These are phyloP conservation scores for Gallinago jamesoni DNA, from an alignment of 2,113 vertebrate genomes.

Conservation along the genomic window DNA sequence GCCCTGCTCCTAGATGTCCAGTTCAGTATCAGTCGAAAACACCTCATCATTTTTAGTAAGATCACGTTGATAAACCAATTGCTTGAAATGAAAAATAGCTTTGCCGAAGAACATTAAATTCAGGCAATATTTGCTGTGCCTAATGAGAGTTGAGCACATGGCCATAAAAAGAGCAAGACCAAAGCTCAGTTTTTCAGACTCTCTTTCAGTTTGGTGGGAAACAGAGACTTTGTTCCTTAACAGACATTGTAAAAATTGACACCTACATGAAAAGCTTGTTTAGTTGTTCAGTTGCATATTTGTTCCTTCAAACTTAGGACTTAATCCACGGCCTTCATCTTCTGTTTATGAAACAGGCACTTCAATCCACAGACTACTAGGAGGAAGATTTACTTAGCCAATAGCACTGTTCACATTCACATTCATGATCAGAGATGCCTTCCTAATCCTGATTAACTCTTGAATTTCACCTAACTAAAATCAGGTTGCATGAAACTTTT, in stretches of 20 bases:
- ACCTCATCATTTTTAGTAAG: neutral
- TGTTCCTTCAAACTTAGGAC: neutral
- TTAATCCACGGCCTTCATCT: neutral
- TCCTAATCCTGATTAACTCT: neutral
- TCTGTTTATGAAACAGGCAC: neutral
- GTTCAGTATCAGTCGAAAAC: neutral
- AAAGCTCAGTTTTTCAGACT: neutral
- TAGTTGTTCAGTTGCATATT: neutral
- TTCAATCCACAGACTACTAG: neutral
- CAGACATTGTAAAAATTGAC: neutral
- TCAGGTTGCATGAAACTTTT: neutral
- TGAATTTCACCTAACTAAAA: neutral
- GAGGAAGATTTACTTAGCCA: neutral
- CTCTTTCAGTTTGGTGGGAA: neutral
- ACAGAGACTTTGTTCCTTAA: neutral
- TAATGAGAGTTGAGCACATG: neutral
- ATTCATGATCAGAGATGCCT: neutral
- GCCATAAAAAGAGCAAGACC: neutral
- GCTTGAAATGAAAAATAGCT: conserved; percentile 33
- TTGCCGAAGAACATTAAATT: conserved; percentile 25
- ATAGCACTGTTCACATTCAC: neutral
- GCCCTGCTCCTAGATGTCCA: neutral
- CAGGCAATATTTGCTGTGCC: neutral
- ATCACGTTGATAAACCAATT: neutral
- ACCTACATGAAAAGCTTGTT: neutral